A percentile compares a stretch with the other conserved stretches of the same genome.
These are phyloP conservation scores for Baronia brevicornis DNA, from an alignment of 2,888 invertebrate species.

Conservation along the genomic window DNA sequence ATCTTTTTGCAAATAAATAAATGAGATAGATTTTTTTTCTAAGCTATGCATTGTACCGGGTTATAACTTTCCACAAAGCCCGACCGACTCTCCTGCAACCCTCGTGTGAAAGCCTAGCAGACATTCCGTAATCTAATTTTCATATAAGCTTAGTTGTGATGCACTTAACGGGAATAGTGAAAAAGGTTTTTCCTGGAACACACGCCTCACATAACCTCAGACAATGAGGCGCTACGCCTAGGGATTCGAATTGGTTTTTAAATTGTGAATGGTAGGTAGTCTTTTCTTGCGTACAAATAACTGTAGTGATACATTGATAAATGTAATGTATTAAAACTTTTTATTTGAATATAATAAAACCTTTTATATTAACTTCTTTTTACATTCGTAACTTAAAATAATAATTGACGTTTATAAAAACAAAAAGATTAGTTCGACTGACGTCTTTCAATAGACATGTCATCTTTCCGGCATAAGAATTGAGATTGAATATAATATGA, in stretches of 20 bases:
- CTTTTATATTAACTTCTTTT: no score
- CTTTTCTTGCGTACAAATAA: background rate
- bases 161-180: constrained; percentile 30
- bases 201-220: constrained; percentile 1
- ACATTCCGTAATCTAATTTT: constrained; percentile 41
- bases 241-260: constrained; percentile 2
- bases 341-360: no score
- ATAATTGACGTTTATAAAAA: no score
- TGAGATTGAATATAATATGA: no score
- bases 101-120: constrained; percentile 32
- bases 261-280: background rate
- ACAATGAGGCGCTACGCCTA: constrained; percentile 3
- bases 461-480: no score
- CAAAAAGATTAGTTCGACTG: no score
- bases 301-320: no score
- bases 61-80: constrained; percentile 17
- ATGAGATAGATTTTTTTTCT: no score
- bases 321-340: no score
- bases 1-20: no score
- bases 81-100: constrained; percentile 21
- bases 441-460: no score
- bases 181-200: constrained; percentile 5
- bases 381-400: no score
- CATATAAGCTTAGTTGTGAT: constrained; percentile 30
- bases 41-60: constrained; percentile 15